Percentiles rank a stretch among this genome's conserved stretches.
Evolutionary conservation across 2,797 vertebrate species (phyloP).

Genomic region (Ciconia nigra): DNA sequence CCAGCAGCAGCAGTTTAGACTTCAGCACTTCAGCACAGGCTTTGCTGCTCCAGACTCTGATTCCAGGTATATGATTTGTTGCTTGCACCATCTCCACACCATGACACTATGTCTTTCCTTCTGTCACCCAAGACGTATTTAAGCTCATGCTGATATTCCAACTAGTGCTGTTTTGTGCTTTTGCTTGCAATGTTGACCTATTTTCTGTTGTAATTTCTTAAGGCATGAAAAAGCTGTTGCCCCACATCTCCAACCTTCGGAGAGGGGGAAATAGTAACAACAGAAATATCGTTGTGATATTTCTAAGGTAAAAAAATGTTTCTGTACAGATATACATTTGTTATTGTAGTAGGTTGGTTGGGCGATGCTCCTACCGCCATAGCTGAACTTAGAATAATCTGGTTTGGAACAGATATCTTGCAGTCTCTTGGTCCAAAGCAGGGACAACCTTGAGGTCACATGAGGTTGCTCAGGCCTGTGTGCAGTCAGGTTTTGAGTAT

Average conservation of each 20-base stretch:
- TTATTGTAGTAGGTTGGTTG: neutral
- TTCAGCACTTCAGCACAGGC: neutral
- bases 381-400: neutral
- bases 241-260: neutral
- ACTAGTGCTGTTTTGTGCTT: neutral
- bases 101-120: accelerated
- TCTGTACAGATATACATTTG: neutral
- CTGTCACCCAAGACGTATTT: neutral
- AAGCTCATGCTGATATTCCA: neutral
- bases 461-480: neutral
- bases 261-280: neutral
- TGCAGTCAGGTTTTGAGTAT: neutral
- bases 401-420: neutral
- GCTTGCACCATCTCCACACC: neutral
- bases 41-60: neutral
- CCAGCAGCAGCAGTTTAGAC: neutral
- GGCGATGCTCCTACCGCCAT: neutral
- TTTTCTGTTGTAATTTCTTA: neutral
- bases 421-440: neutral
- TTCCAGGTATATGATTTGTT: accelerated
- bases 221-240: neutral
- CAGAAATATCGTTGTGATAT: neutral
- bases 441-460: neutral
- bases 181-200: neutral
- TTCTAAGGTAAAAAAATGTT: neutral